Base-by-base conservation (phyloP, 2,888 invertebrate species). In the Galeruca laticollis region DNA sequence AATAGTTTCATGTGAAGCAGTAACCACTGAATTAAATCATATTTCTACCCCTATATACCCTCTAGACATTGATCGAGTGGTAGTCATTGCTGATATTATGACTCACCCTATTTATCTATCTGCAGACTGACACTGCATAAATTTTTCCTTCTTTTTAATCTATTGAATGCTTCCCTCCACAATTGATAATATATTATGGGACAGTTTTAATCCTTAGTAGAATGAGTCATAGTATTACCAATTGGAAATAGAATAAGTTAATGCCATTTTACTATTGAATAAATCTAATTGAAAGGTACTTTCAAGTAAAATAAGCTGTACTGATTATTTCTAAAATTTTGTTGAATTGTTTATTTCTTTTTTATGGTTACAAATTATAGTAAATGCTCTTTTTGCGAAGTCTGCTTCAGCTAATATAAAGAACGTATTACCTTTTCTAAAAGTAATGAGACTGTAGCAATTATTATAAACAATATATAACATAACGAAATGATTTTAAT, bases 41-140 rank as follows among this genome's bases (percentile, higher is more conserved):
- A 47, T 47, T 47, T 15, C 47, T 18, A 47, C 18, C 47, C 47
- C 47, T 47, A 15, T 47, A 47, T 47, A 18, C 6, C 18, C 18
- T 15, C 9, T 18, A 47, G 47, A 47, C 47, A 47, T 47, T 47
- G 47, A 47, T 47, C 47, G 47, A 47, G 18, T 18, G 47, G 47
- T 47, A 15, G 9, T 5, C 47, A 18, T 5, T 47, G 18, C 47
- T 47, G 47, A 54, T 54, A 26, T 54, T 54, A 54, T 54, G 54
- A 54, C 54, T 54, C 54, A 54, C 54, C 54, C 54, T 31, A 54
- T 47, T 47, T 47, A 47, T 54, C 54, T 31, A 54, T 8, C 31
- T 13, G n/a, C 54, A 31, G 31, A 54, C 54, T 54, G 26, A 26
- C 54, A 31, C 31, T 54, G 54, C 15, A 54, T 54, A 54, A 9